Evolutionary conservation across 2,797 vertebrate species (phyloP).

Genomic region (Pseudopleuronectes americanus): DNA sequence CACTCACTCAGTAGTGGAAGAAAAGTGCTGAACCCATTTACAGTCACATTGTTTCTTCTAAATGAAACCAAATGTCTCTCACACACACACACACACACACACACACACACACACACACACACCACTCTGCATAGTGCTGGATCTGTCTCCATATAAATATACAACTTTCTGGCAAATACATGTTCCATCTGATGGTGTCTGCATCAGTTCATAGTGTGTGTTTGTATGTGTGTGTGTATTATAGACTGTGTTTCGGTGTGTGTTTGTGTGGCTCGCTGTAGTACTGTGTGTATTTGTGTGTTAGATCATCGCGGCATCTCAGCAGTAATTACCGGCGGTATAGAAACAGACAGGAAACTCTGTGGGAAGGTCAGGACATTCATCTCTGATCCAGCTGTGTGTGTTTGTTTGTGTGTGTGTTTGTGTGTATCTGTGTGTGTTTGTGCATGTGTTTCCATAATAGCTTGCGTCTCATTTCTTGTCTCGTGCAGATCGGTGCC

Average conservation of each 20-base stretch:
- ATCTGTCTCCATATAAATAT: too few species aligned
- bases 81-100: not conserved
- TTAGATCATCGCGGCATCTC: too few species aligned
- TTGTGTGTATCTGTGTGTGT: too few species aligned
- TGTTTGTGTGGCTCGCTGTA: too few species aligned
- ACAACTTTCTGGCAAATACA: not conserved
- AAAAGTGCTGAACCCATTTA: not conserved
- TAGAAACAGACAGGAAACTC: slow-evolving; percentile 14
- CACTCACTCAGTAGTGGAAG: not conserved
- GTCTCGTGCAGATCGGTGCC: too few species aligned
- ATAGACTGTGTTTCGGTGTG: not conserved
- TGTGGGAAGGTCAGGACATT: too few species aligned
- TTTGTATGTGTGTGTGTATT: not conserved
- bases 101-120: not conserved
- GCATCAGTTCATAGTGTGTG: not conserved
- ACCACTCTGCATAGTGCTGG: not conserved
- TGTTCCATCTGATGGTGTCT: not conserved
- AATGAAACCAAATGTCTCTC: not conserved
- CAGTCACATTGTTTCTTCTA: not conserved
- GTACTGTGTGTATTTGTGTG: too few species aligned
- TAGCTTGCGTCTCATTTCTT: too few species aligned
- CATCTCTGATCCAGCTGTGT: too few species aligned
- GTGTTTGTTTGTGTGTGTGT: too few species aligned
- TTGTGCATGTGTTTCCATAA: too few species aligned
- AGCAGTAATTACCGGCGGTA: not conserved